These are phyloP conservation scores for Australoheros scitulus DNA, from an alignment of 2,113 vertebrate genomes.

Conservation along the genomic window DNA sequence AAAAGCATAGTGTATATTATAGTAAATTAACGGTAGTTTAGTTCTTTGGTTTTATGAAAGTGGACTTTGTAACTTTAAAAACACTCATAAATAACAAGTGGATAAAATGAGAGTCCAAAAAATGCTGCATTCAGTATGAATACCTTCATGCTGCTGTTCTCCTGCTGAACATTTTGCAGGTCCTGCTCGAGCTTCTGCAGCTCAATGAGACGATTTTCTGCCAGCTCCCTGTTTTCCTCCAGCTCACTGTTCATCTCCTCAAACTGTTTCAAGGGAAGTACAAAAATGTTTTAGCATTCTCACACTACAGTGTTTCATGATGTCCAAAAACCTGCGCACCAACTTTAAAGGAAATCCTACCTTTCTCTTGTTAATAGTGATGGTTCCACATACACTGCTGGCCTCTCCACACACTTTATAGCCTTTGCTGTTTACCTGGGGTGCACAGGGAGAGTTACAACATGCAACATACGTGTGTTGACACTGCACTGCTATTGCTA, in stretches of 20 bases:
- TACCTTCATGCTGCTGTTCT: slow-evolving; percentile 90
- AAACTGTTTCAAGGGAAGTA: slow-evolving; percentile 76
- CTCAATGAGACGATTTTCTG: slow-evolving; percentile 89
- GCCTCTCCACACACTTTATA: slow-evolving; percentile 96
- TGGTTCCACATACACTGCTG: slow-evolving; percentile 95
- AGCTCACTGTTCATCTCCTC: slow-evolving; percentile 97
- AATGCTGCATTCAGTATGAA: not conserved
- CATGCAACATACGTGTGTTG: not conserved
- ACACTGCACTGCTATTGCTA: not conserved
- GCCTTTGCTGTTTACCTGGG: slow-evolving; percentile 96
- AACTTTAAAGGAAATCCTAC: slow-evolving; percentile 64
- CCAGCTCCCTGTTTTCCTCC: slow-evolving; percentile 94
- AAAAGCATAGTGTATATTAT: not conserved
- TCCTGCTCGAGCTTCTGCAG: slow-evolving; percentile 93
- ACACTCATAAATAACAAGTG: not conserved
- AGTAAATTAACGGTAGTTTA: accelerated
- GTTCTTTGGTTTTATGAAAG: not conserved
- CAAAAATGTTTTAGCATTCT: not conserved
- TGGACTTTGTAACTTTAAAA: not conserved
- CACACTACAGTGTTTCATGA: not conserved
- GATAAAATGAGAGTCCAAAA: not conserved
- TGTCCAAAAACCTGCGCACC: not conserved
- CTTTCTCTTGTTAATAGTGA: slow-evolving; percentile 96
- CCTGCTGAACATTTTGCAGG: slow-evolving; percentile 87
- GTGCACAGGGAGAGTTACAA: slow-evolving; percentile 4